A percentile compares a stretch with the other conserved stretches of the same genome.
These are phyloP conservation scores for Thunnus thynnus DNA, from an alignment of 2,113 vertebrate genomes.

Conservation along the genomic window DNA sequence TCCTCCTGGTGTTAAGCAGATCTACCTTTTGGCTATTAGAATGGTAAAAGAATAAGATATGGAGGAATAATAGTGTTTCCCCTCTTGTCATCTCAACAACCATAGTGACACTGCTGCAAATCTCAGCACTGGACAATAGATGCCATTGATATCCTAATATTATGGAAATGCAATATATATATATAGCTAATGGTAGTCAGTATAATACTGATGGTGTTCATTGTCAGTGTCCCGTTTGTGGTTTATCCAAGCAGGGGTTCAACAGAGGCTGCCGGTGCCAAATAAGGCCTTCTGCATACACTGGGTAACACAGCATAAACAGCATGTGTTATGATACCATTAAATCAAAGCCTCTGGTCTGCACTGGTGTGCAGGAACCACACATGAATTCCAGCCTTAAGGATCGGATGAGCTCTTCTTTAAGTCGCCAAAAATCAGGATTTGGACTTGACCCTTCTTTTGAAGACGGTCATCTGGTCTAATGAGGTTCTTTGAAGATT, in stretches of 20 bases:
- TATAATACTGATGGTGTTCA: slow-evolving; percentile 35
- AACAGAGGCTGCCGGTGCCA: slow-evolving; percentile 32
- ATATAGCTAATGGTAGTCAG: slow-evolving; percentile 40
- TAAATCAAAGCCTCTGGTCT: slow-evolving; percentile 55
- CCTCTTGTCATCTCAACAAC: slow-evolving; percentile 63
- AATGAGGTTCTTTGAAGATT: slow-evolving; percentile 75
- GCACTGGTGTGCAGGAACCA: slow-evolving; percentile 50
- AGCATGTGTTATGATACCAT: slow-evolving; percentile 56
- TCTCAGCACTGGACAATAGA: slow-evolving; percentile 64
- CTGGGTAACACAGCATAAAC: slow-evolving; percentile 40
- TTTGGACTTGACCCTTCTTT: slow-evolving; percentile 63
- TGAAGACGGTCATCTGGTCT: slow-evolving; percentile 59
- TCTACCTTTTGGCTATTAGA: slow-evolving; percentile 66
- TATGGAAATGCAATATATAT: slow-evolving; percentile 65
- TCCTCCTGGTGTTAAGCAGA: slow-evolving; percentile 72
- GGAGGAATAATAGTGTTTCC: slow-evolving; percentile 63
- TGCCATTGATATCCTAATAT: slow-evolving; percentile 69
- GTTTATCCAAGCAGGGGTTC: slow-evolving; percentile 57
- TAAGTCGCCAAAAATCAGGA: slow-evolving; percentile 49
- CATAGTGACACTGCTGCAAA: slow-evolving; percentile 48
- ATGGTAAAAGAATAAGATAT: slow-evolving; percentile 63
- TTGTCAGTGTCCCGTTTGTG: slow-evolving; percentile 53
- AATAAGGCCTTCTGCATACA: slow-evolving; percentile 51
- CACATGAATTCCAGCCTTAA: slow-evolving; percentile 49
- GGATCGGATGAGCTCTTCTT: slow-evolving; percentile 61